A percentile compares a stretch with the other conserved stretches of the same genome.
Evolutionary conservation across 2,113 vertebrate species (phyloP).

Genomic region (Pantherophis guttatus): DNA sequence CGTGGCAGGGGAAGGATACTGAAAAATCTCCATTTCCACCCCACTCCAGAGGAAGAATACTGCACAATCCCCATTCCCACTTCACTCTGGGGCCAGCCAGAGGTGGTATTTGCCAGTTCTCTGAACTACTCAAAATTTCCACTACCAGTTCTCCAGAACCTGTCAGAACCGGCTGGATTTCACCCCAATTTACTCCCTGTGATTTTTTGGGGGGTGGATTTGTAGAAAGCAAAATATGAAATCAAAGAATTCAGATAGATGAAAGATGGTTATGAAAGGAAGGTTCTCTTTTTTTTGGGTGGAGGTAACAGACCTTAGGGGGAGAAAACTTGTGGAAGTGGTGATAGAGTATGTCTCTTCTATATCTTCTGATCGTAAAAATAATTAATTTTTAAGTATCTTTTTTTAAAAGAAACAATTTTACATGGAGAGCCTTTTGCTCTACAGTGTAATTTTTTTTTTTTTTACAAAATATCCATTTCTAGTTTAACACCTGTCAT

Average conservation of each 20-base stretch:
- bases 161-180: no score
- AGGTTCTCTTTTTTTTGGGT: neutral
- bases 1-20: no score
- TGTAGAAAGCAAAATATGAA: neutral
- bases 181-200: neutral
- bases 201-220: no score
- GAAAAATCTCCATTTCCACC: no score
- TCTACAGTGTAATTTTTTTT: neutral
- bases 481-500: neutral
- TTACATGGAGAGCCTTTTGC: neutral
- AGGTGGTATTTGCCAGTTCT: no score
- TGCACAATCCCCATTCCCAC: no score
- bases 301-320: neutral
- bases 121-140: no score
- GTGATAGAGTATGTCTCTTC: neutral
- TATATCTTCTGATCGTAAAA: neutral
- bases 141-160: no score
- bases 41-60: no score
- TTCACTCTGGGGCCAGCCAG: no score
- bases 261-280: neutral
- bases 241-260: neutral
- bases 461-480: neutral
- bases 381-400: neutral
- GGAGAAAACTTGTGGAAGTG: neutral
- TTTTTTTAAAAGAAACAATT: neutral